phyloP scores from a whole-genome alignment of 2,797 vertebrate genomes.

The Monodelphis domestica region DNA sequence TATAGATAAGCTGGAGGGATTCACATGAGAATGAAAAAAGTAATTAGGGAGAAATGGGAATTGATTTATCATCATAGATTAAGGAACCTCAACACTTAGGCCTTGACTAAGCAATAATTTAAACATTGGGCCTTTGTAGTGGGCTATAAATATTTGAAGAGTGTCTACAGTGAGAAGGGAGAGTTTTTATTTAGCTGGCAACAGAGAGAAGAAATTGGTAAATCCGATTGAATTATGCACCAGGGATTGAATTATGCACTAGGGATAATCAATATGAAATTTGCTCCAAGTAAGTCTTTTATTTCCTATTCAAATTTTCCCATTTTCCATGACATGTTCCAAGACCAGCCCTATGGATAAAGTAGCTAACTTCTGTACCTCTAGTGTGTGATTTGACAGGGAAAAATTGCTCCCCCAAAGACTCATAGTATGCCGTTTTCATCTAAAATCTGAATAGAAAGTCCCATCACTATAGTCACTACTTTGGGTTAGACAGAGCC shows the following conservation, averaged over 20 bases:
- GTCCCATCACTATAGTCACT: background rate
- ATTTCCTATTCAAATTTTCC: background rate
- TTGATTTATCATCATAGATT: conserved; percentile 28
- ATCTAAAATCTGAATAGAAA: background rate
- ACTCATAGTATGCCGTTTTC: too few species aligned
- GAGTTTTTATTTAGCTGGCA: background rate
- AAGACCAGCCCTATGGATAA: background rate
- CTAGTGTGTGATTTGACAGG: background rate
- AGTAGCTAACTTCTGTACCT: background rate
- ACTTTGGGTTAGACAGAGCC: background rate
- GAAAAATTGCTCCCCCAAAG: background rate
- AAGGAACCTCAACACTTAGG: conserved; percentile 16
- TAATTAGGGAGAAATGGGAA: conserved; percentile 1
- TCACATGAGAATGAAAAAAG: background rate
- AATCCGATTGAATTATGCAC: conserved; percentile 30
- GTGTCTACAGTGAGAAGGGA: background rate
- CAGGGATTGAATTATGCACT: too few species aligned
- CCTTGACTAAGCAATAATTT: conserved; percentile 27
- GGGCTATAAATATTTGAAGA: conserved; percentile 40
- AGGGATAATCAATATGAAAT: conserved; percentile 24
- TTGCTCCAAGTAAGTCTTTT: background rate
- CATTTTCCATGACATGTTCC: background rate
- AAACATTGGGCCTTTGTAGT: background rate
- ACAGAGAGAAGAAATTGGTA: conserved; percentile 10
- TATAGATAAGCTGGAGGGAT: conserved; percentile 4